Evolutionary conservation across 2,888 invertebrate species (phyloP), one percentile per base, ranked within the genome.

Genomic region (Drosophila algonquin): DNA sequence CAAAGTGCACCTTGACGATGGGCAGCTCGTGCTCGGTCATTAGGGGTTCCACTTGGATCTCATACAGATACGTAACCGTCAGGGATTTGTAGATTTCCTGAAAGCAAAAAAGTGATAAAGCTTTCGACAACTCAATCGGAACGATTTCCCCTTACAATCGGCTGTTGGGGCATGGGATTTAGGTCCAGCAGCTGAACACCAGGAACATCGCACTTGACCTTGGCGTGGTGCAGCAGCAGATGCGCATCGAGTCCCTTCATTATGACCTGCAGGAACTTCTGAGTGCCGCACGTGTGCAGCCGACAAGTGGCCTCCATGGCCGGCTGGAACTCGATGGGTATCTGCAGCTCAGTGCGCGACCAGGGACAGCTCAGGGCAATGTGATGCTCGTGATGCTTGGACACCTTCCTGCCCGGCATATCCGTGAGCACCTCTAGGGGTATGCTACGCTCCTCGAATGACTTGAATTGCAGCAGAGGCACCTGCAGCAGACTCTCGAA

Each of bases 1-100:
- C 93, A 90, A 96, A 96, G 79, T 94, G 94, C 40, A 95, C 94
- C 91, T 95, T 95, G 5, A 95, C 94, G 82, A 94, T 92, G 0
- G 94, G 93, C 0, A 93, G 91, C 0, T 93, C 94, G 63, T 93
- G 93, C 4, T 93, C 94, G 44, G 93, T 93, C 10, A 94, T 94
- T n/a, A 94, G 83, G 0, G 94, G 94, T 61, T 94, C 94, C 72
- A 95, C 94, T 27, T 94, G 94, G 1, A 96, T 92, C 91, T 98
- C 97, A 96, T 97, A 98, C 93, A 98, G 94, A 90, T 96, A 97
- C 0, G 96, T 96, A 0, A 96, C 95, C 59, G 94, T 96, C 72
- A 96, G 94, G 1, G 96, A 95, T 82, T 95, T 95, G 67, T 95
- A 94, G 59, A 97, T 95, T 72, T 93, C 92, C 95, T 95, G 90